These are phyloP conservation scores for Gambusia affinis DNA, from an alignment of 2,113 vertebrate species.

Conservation along the genomic window DNA sequence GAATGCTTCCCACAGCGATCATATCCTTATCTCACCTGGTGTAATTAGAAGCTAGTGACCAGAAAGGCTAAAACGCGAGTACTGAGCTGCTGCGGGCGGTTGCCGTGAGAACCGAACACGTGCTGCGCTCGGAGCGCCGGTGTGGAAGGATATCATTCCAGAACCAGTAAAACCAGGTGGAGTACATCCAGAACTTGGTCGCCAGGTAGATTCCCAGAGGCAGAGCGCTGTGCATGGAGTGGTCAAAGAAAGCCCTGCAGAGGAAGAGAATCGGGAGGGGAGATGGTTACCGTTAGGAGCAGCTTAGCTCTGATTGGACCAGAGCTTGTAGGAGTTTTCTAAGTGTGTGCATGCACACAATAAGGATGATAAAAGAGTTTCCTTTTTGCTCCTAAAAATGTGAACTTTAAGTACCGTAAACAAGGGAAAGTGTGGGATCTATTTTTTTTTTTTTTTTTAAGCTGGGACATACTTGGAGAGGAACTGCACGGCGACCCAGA, in stretches of 20 bases:
- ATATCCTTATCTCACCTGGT: conserved; percentile 30
- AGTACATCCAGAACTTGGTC: conserved; percentile 99
- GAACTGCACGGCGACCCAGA: conserved; percentile 96
- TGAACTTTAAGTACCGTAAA: too few relatives aligned
- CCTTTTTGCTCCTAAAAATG: too few relatives aligned
- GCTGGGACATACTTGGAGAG: conserved; percentile 92
- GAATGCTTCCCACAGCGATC: conserved; percentile 31
- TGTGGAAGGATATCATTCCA: conserved; percentile 97
- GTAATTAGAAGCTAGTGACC: conserved; percentile 47
- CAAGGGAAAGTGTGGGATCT: too few relatives aligned
- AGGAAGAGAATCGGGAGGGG: conserved; percentile 7
- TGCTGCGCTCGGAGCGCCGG: not conserved
- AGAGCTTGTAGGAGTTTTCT: too few relatives aligned
- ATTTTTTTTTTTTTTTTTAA: not conserved
- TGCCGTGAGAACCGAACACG: not conserved
- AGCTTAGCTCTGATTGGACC: too few relatives aligned
- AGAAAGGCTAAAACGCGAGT: conserved; percentile 2
- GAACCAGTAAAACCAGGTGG: conserved; percentile 99
- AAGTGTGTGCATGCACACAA: too few relatives aligned
- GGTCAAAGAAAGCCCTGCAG: conserved; percentile 95
- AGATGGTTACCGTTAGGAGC: too few relatives aligned
- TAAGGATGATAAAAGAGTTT: too few relatives aligned
- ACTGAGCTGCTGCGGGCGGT: too few relatives aligned
- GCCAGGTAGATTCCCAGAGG: conserved; percentile 98
- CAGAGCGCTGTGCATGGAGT: conserved; percentile 99